phyloP scores from a whole-genome alignment of 2,888 invertebrate genomes.

The Erynnis tages region DNA sequence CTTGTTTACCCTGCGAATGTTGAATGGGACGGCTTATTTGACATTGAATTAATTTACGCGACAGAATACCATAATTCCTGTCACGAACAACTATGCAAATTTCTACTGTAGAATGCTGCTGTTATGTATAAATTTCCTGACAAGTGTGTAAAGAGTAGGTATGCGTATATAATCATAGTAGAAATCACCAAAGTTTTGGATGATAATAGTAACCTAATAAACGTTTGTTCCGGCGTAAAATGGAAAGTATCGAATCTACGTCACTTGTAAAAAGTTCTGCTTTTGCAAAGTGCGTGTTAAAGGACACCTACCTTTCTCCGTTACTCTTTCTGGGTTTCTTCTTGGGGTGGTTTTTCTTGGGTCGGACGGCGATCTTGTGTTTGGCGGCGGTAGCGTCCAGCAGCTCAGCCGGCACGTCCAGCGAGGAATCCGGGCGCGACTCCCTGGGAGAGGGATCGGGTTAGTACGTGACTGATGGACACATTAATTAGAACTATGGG shows the following conservation, averaged over 20 bases:
- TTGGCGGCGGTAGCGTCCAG: slow-evolving; percentile 88
- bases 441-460: slow-evolving; percentile 68
- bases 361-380: slow-evolving; percentile 88
- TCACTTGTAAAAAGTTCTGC: too few relatives aligned
- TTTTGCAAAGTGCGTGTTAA: too few relatives aligned
- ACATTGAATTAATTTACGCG: neutral
- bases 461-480: slow-evolving; percentile 33
- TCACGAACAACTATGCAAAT: too few relatives aligned
- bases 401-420: slow-evolving; percentile 79
- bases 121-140: too few relatives aligned
- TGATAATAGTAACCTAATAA: too few relatives aligned
- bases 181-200: too few relatives aligned
- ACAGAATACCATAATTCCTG: too few relatives aligned
- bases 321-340: slow-evolving; percentile 45
- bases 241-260: too few relatives aligned
- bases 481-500: slow-evolving; percentile 20
- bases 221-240: too few relatives aligned
- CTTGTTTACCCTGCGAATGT: neutral
- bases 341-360: slow-evolving; percentile 84
- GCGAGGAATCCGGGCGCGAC: slow-evolving; percentile 79
- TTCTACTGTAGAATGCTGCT: too few relatives aligned
- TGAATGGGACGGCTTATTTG: neutral
- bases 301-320: slow-evolving; percentile 35
- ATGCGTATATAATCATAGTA: too few relatives aligned
- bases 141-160: too few relatives aligned